Conservation (phyloP, 2,888 invertebrate genomes). For the Trilocha varians region DNA sequence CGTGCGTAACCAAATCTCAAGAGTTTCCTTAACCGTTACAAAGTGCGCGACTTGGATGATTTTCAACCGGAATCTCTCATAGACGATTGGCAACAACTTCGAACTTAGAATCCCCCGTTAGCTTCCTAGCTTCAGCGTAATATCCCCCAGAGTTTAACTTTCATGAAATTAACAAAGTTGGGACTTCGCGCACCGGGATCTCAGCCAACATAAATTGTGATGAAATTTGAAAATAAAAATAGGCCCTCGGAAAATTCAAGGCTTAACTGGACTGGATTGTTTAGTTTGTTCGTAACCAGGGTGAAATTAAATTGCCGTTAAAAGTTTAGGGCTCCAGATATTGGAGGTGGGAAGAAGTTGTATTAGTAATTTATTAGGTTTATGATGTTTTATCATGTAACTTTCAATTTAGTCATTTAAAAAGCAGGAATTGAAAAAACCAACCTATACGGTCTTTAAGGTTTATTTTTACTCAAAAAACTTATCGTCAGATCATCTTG, state of each 20-base stretch:
- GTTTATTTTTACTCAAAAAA: no score
- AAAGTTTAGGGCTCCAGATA: background rate
- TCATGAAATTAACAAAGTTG: slow-evolving; percentile 67
- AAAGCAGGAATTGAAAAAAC: no score
- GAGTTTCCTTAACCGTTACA: background rate
- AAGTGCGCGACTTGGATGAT: slow-evolving; percentile 4
- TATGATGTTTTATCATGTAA: background rate
- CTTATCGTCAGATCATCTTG: no score
- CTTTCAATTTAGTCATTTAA: no score
- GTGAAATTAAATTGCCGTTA: slow-evolving; percentile 1
- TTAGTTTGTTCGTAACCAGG: slow-evolving; percentile 9
- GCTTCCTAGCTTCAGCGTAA: slow-evolving; percentile 37
- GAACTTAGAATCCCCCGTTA: slow-evolving; percentile 21
- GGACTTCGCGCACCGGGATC: slow-evolving; percentile 39
- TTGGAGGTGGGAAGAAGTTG: background rate
- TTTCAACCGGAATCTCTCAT: slow-evolving; percentile 8
- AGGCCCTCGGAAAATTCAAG: slow-evolving; percentile 30
- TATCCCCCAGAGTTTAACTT: slow-evolving; percentile 58
- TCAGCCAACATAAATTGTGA: slow-evolving; percentile 53
- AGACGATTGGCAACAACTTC: slow-evolving; percentile 19
- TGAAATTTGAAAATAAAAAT: slow-evolving; percentile 62
- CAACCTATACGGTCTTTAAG: no score
- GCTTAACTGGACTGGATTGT: slow-evolving; percentile 26
- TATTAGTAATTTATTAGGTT: background rate
- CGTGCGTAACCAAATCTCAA: background rate